phyloP scores from a whole-genome alignment of 1,140 invertebrate species.

The Drosophila ohnishii region DNA sequence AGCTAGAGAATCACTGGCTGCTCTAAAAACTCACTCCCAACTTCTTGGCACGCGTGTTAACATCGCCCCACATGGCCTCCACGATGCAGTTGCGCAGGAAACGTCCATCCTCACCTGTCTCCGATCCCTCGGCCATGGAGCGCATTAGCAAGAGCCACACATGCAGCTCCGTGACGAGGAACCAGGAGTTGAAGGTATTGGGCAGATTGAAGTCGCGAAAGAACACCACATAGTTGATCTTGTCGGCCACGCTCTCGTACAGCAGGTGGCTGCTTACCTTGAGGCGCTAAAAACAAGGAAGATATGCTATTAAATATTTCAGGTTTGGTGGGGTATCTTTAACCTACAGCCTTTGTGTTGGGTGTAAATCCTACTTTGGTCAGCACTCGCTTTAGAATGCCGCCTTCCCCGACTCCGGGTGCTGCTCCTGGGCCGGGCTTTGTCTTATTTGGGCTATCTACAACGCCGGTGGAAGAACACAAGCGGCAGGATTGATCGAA shows the following conservation, averaged over 20 bases:
- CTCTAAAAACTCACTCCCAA: conserved; percentile 85
- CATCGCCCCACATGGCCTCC: conserved; percentile 92
- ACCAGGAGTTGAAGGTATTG: conserved; percentile 94
- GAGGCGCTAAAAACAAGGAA: conserved; percentile 84
- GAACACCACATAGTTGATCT: conserved; percentile 85
- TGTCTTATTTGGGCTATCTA: conserved; percentile 47
- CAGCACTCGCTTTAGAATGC: conserved; percentile 74
- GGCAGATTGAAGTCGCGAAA: conserved; percentile 88
- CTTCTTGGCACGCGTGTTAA: conserved; percentile 88
- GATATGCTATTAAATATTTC: background rate
- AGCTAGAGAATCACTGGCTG: background rate
- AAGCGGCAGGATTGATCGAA: conserved; percentile 45
- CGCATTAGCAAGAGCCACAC: conserved; percentile 92
- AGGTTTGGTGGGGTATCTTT: no score
- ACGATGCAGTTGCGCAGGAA: conserved; percentile 89
- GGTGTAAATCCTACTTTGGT: conserved; percentile 78
- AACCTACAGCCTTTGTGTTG: conserved; percentile 73
- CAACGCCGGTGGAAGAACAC: conserved; percentile 58
- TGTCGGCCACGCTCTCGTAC: conserved; percentile 87
- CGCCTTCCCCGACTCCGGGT: conserved; percentile 24
- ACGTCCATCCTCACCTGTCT: conserved; percentile 86
- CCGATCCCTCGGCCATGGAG: conserved; percentile 89
- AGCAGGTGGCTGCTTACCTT: conserved; percentile 86
- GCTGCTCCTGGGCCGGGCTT: conserved; percentile 34
- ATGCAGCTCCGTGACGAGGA: conserved; percentile 91